These are phyloP conservation scores for Perca fluviatilis DNA, from an alignment of 2,113 vertebrate species.

Conservation along the genomic window DNA sequence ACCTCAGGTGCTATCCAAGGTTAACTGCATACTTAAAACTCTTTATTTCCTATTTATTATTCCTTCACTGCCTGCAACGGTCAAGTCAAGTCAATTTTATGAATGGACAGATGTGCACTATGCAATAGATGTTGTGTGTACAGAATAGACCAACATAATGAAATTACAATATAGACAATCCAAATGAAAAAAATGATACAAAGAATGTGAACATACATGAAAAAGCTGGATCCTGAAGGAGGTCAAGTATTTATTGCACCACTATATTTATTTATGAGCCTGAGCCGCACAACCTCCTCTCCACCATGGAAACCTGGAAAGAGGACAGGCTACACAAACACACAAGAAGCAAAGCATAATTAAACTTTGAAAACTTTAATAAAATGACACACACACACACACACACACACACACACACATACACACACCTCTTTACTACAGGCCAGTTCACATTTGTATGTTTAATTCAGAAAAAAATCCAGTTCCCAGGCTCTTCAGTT, in stretches of 20 bases:
- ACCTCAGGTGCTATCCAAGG: constrained; percentile 5
- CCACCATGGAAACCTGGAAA: background rate
- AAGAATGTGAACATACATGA: background rate
- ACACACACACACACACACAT: no score
- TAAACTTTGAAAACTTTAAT: no score
- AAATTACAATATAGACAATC: no score
- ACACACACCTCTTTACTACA: background rate
- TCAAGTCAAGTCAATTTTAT: no score
- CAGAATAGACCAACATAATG: no score
- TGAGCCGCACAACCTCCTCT: background rate
- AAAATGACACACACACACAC: no score
- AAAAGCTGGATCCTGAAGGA: background rate
- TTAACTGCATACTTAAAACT: background rate
- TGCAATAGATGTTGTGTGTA: no score
- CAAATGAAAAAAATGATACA: background rate
- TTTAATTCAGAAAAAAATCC: constrained; percentile 57
- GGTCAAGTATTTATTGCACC: background rate
- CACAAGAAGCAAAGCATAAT: background rate
- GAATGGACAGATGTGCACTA: no score
- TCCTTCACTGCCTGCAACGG: background rate
- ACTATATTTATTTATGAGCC: background rate
- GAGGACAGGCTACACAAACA: background rate
- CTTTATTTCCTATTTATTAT: background rate
- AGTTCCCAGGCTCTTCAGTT: constrained; percentile 58
- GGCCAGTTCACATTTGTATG: constrained; percentile 24